These are phyloP conservation scores for Blera fallax DNA, from an alignment of 2,888 invertebrate genomes.

Conservation along the genomic window DNA sequence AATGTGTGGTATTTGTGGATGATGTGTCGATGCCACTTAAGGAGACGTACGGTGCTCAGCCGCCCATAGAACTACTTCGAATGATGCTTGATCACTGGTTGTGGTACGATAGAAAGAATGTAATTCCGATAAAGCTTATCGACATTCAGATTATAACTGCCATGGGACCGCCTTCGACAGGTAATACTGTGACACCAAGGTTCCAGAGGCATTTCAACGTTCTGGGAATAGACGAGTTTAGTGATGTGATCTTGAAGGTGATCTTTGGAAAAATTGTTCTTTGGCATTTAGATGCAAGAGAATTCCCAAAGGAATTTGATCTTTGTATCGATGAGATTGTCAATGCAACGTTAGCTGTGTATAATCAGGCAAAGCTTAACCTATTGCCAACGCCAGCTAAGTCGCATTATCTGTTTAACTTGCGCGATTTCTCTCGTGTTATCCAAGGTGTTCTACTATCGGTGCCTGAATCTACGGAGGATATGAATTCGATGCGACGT, in stretches of 20 bases:
- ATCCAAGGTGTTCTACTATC: constrained; percentile 95
- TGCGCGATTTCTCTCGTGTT: constrained; percentile 96
- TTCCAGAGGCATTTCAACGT: constrained; percentile 94
- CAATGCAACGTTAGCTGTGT: constrained; percentile 91
- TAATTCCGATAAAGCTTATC: constrained; percentile 89
- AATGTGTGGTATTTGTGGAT: constrained; percentile 95
- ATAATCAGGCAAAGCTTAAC: constrained; percentile 90
- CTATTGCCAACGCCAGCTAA: constrained; percentile 96
- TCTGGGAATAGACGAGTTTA: constrained; percentile 93
- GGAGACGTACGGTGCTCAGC: constrained; percentile 93
- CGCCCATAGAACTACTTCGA: constrained; percentile 94
- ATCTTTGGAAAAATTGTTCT: constrained; percentile 95
- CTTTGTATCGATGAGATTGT: constrained; percentile 95
- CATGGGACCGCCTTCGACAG: constrained; percentile 91
- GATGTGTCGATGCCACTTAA: constrained; percentile 97
- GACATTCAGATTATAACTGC: constrained; percentile 95
- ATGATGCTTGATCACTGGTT: constrained; percentile 95
- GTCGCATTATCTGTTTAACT: constrained; percentile 96
- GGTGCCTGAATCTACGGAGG: constrained; percentile 95
- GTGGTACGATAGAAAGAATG: constrained; percentile 94
- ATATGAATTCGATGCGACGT: constrained; percentile 91
- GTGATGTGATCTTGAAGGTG: constrained; percentile 90
- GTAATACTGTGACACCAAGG: constrained; percentile 91
- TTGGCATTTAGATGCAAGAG: constrained; percentile 98
- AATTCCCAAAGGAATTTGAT: constrained; percentile 97